A percentile compares a stretch with the other conserved stretches of the same genome.
Conservation (phyloP, 2,888 invertebrate species). For the Phania funesta region DNA sequence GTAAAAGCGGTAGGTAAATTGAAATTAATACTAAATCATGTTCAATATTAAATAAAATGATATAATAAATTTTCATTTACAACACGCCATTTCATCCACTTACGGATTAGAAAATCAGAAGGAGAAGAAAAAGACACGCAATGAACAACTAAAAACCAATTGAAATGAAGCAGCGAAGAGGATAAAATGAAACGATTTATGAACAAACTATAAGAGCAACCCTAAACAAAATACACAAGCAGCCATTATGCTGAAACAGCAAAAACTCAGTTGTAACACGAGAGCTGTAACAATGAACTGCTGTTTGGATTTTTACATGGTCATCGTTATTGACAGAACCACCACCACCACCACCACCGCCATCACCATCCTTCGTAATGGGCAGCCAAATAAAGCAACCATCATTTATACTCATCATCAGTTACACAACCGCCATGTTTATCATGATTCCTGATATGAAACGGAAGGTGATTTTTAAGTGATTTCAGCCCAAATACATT, state of each 20-base stretch:
- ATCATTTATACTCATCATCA: not conserved
- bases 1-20: conserved; percentile 36
- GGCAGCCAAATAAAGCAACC: conserved; percentile 18
- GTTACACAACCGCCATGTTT: not conserved
- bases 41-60: conserved; percentile 51
- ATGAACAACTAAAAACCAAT: conserved; percentile 36
- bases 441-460: conserved; percentile 12
- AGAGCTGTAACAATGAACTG: not conserved
- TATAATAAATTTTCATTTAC: conserved; percentile 62
- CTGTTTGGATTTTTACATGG: conserved; percentile 22
- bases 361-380: not conserved
- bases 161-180: conserved; percentile 23
- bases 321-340: conserved; percentile 25
- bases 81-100: conserved; percentile 59
- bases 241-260: conserved; percentile 63
- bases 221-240: conserved; percentile 1
- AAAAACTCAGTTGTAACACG: conserved; percentile 29
- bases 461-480: conserved; percentile 4
- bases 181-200: conserved; percentile 43
- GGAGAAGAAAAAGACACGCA: not conserved
- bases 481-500: not conserved
- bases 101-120: not conserved
- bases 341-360: not conserved
- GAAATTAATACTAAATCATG: conserved; percentile 54
- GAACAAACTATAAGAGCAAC: conserved; percentile 12